Evolutionary conservation across 1,140 invertebrate genomes (phyloP), one percentile per base, ranked within the genome.

Genomic region (Drosophila tropicalis): DNA sequence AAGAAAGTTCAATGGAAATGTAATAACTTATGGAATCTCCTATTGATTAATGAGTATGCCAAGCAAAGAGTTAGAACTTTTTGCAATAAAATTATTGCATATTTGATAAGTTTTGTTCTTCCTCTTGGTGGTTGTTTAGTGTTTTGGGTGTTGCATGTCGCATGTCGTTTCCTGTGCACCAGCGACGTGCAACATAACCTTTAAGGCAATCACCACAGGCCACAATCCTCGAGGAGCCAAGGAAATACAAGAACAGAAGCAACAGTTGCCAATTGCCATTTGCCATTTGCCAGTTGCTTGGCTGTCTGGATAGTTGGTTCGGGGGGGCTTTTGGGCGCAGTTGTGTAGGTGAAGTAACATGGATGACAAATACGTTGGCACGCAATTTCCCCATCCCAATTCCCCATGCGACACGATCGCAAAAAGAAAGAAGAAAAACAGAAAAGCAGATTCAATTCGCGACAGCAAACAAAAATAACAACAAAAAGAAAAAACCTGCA

Each of bases 131-230:
- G 54, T 56, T 29, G 29, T 68, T 40, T 51, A 32, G 36, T 39
- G 62, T 54, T 71, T 55, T 57, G 40, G 51, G 25, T 17, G 62
- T 32, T 54, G 62, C 55, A 62, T 75, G 72, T 55, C 51, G 69
- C 66, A 70, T 62, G 70, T 56, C 61, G 69, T 40, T 36, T 63
- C 72, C 72, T 72, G 67, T 83, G 34, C 10, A 69, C 67, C 79
- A 71, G 58, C 57, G 79, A 87, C 83, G 83, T 81, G 84, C 84
- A 51, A 84, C 79, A 89, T 87, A 87, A 87, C 83, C 83, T 87
- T 87, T 89, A 80, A 82, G 83, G 83, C 72, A 78, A 67, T 76
- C 51, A 36, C 12, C 29, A 6, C 17, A 36, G 44, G 51, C 40
- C n/a, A 15, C 22, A 9, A 47, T 29, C 15, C 40, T 36, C 56